Conservation (phyloP, 2,113 vertebrate species). For the Ellobius talpinus region DNA sequence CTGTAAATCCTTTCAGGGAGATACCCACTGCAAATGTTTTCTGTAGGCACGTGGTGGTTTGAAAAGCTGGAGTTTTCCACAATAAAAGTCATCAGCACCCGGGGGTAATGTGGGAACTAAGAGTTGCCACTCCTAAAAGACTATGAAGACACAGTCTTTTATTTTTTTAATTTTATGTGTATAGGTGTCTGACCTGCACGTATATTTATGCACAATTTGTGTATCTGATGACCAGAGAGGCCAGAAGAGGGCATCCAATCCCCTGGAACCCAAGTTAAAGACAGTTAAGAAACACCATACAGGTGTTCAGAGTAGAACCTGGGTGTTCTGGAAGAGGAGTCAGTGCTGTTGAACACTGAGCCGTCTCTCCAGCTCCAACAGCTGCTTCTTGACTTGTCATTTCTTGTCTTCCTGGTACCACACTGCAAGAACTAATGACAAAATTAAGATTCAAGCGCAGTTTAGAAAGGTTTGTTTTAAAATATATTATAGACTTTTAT, state of each 20-base stretch:
- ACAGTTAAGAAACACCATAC: neutral
- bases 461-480: neutral
- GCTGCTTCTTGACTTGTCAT: neutral
- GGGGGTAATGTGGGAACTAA: neutral
- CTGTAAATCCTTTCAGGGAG: neutral
- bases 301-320: neutral
- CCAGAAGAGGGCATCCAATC: neutral
- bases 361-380: neutral
- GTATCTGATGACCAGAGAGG: neutral
- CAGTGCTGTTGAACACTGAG: neutral
- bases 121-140: too few species aligned
- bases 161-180: too few species aligned
- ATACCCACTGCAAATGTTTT: neutral
- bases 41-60: neutral
- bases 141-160: neutral
- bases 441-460: neutral
- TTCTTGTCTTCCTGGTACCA: neutral
- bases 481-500: neutral
- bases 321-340: neutral
- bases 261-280: neutral
- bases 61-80: neutral
- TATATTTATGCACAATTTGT: neutral
- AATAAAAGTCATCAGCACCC: neutral
- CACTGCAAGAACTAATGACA: neutral
- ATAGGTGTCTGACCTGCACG: neutral